These are phyloP conservation scores for Nesogale talazaci DNA, from an alignment of 2,113 vertebrate species.

Conservation along the genomic window DNA sequence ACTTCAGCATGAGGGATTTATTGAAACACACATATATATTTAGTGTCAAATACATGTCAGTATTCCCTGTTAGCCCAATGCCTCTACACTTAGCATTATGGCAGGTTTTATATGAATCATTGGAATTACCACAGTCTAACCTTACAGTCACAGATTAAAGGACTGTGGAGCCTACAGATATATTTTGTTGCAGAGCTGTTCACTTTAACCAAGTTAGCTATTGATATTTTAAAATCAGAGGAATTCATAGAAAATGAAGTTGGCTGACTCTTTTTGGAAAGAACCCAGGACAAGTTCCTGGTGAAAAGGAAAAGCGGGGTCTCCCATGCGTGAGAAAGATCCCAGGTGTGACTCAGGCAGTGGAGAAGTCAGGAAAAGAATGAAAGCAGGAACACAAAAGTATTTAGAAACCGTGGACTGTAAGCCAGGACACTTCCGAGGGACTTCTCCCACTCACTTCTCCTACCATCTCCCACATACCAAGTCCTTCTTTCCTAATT, in stretches of 20 bases:
- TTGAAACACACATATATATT: not conserved
- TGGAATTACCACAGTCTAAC: not conserved
- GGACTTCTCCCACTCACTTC: too few relatives aligned
- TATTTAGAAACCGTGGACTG: too few relatives aligned
- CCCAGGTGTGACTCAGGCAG: too few relatives aligned
- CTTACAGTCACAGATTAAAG: not conserved
- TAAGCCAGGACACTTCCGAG: not conserved
- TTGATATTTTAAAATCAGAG: slow-evolving; percentile 14
- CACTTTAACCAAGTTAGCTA: not conserved
- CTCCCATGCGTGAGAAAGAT: not conserved
- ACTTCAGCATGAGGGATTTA: not conserved
- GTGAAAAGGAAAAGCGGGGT: not conserved
- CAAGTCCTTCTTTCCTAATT: not conserved
- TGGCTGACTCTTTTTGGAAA: not conserved
- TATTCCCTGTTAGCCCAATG: not conserved
- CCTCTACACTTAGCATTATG: not conserved
- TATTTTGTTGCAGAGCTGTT: not conserved
- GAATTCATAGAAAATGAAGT: not conserved
- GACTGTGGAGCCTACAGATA: too few relatives aligned
- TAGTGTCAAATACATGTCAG: not conserved
- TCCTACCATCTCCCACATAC: not conserved
- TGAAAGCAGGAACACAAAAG: not conserved
- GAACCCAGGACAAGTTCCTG: not conserved
- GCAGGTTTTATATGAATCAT: not conserved
- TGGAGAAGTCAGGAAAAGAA: not conserved